Conservation (phyloP, 2,113 vertebrate genomes). For the Ia io region DNA sequence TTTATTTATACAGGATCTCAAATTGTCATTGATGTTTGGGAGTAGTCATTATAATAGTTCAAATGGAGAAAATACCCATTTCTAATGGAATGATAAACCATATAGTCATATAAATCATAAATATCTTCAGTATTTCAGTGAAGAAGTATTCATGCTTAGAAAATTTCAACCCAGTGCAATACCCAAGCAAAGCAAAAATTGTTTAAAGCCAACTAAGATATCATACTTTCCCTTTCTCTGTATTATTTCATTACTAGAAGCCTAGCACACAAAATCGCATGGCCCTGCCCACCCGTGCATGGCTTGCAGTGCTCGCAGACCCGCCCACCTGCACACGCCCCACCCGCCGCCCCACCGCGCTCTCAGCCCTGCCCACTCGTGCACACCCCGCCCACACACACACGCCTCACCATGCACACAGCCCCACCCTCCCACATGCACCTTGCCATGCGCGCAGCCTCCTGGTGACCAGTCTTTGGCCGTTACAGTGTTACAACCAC, state of each 20-base stretch:
- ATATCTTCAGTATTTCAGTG: not conserved
- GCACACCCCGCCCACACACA: no score
- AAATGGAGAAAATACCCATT: not conserved
- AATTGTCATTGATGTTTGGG: not conserved
- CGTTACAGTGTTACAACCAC: no score
- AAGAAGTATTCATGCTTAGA: not conserved
- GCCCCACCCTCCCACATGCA: no score
- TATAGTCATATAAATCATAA: not conserved
- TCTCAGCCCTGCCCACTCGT: no score
- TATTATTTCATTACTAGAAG: not conserved
- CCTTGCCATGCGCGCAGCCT: no score
- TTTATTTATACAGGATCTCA: not conserved
- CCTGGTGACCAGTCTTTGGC: no score
- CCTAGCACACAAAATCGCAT: rapidly evolving
- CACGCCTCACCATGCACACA: no score
- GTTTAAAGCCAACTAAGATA: not conserved
- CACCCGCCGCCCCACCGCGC: rapidly evolving
- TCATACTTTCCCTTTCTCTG: not conserved
- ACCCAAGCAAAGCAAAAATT: not conserved
- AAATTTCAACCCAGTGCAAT: not conserved
- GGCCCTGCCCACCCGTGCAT: no score
- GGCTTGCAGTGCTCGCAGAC: no score
- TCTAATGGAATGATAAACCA: not conserved
- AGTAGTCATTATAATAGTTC: not conserved
- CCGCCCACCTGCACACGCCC: no score